Evolutionary conservation across 2,797 vertebrate species (phyloP).

Genomic region (Lagodon rhomboides): DNA sequence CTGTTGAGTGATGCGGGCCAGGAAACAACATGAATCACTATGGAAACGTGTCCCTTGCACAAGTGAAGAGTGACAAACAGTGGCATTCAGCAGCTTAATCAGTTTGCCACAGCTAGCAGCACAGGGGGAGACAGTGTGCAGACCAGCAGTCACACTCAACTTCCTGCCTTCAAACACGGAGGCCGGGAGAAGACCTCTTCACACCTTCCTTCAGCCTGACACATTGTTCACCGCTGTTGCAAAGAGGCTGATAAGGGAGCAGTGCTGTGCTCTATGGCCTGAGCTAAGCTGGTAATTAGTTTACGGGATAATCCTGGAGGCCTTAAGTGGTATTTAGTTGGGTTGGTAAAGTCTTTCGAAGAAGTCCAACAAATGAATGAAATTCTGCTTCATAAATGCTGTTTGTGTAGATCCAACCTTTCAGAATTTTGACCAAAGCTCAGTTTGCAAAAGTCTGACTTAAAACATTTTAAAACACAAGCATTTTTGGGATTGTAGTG

Average conservation of each 20-base stretch:
- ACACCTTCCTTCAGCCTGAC: slow-evolving; percentile 56
- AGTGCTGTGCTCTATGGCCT: slow-evolving; percentile 45
- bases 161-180: slow-evolving; percentile 47
- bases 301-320: slow-evolving; percentile 69
- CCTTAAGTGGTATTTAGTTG: slow-evolving; percentile 61
- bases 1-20: slow-evolving; percentile 11
- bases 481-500: not conserved
- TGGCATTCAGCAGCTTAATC: slow-evolving; percentile 68
- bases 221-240: slow-evolving; percentile 49
- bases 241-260: slow-evolving; percentile 50
- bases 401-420: not conserved
- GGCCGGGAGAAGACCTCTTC: slow-evolving; percentile 50
- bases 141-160: slow-evolving; percentile 65
- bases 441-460: not conserved
- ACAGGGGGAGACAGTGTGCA: slow-evolving; percentile 46
- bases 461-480: not conserved
- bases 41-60: slow-evolving; percentile 39
- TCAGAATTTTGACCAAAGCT: not conserved
- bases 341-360: slow-evolving; percentile 12
- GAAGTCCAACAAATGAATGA: not conserved
- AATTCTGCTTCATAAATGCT: not conserved
- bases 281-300: slow-evolving; percentile 66
- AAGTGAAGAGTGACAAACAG: slow-evolving; percentile 60
- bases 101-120: slow-evolving; percentile 53
- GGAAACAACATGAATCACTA: slow-evolving; percentile 50